Percentiles rank a stretch among this genome's conserved stretches.
Evolutionary conservation across 2,113 vertebrate species (phyloP).

Genomic region (Clarias macrocephalus): DNA sequence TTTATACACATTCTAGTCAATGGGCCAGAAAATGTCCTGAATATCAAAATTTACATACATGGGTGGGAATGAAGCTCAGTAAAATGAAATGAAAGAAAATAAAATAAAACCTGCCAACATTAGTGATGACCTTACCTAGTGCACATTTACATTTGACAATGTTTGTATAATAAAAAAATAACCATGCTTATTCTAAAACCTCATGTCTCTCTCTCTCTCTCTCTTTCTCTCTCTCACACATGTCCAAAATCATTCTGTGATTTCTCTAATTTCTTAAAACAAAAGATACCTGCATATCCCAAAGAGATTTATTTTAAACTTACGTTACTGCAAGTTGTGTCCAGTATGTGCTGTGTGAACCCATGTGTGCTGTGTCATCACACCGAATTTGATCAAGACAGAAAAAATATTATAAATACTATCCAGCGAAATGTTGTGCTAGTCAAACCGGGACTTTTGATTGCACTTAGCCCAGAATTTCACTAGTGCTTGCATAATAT

Average conservation of each 20-base stretch:
- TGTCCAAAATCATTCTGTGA: neutral
- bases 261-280: neutral
- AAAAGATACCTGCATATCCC: neutral
- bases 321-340: neutral
- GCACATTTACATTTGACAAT: neutral
- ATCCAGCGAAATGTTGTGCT: neutral
- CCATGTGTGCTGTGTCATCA: neutral
- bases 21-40: neutral
- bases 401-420: neutral
- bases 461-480: no score
- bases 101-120: neutral
- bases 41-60: neutral
- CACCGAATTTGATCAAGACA: neutral
- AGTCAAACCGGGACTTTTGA: no score
- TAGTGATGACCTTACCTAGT: neutral
- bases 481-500: no score
- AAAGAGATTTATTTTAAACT: neutral
- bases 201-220: neutral
- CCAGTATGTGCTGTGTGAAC: neutral
- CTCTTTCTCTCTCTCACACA: neutral
- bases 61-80: neutral
- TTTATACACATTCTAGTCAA: neutral
- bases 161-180: neutral
- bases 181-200: neutral
- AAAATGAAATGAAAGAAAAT: neutral